A percentile compares a stretch with the other conserved stretches of the same genome.
phyloP scores from a whole-genome alignment of 2,113 vertebrate species.

The Callocephalon fimbriatum region DNA sequence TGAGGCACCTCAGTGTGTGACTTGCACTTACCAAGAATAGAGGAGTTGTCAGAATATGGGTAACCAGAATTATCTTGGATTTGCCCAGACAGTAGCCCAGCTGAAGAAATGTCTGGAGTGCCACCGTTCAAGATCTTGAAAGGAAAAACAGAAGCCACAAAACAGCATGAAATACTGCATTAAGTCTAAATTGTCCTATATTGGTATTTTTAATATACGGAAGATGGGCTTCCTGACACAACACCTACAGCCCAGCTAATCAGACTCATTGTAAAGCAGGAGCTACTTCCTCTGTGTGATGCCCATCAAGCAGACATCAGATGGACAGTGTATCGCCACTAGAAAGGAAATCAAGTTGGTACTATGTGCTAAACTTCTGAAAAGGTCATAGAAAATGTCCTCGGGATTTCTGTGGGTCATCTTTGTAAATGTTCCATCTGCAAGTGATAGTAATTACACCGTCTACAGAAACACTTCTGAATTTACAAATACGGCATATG shows the following conservation, averaged over 20 bases:
- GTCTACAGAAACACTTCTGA: neutral
- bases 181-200: neutral
- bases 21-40: slow-evolving; percentile 90
- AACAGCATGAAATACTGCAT: neutral
- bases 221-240: neutral
- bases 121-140: slow-evolving; percentile 93
- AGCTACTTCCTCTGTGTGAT: neutral
- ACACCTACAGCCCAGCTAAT: neutral
- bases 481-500: neutral
- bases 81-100: slow-evolving; percentile 86
- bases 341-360: neutral
- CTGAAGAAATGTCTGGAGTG: slow-evolving; percentile 89
- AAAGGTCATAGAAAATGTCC: neutral
- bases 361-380: neutral
- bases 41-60: slow-evolving; percentile 92
- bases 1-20: neutral
- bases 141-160: neutral
- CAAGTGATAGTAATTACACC: neutral
- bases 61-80: slow-evolving; percentile 93
- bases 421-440: neutral
- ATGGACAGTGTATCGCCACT: accelerated
- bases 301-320: neutral
- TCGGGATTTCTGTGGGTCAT: neutral
- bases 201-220: neutral
- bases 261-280: neutral